Evolutionary conservation across 2,113 vertebrate species (phyloP).

Genomic region (Vimba vimba): DNA sequence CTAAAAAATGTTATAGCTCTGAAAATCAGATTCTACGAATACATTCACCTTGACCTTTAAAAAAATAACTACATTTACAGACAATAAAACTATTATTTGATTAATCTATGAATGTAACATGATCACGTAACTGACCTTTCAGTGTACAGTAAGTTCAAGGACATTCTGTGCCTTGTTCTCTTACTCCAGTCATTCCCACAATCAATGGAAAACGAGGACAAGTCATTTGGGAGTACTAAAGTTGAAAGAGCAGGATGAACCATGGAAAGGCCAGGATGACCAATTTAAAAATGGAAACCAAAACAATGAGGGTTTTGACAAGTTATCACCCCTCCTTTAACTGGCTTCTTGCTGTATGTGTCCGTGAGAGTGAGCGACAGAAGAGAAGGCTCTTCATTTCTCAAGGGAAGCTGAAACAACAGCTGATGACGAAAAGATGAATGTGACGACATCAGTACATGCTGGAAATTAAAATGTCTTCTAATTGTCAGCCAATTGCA

Average conservation of each 20-base stretch:
- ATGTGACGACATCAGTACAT: not conserved
- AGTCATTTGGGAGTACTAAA: slow-evolving; percentile 5
- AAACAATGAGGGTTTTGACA: slow-evolving; percentile 17
- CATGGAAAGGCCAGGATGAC: slow-evolving; percentile 14
- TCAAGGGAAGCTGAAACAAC: not conserved
- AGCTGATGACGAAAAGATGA: slow-evolving; percentile 1
- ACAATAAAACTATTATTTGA: not conserved
- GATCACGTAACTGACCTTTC: not conserved
- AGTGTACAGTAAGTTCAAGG: not conserved
- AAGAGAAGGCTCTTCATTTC: slow-evolving; percentile 4
- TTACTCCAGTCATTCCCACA: not conserved
- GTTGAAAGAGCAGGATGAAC: not conserved
- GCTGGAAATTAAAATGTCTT: not conserved
- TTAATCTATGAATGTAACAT: slow-evolving; percentile 24
- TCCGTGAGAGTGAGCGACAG: not conserved
- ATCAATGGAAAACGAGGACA: not conserved
- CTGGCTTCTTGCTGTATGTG: not conserved
- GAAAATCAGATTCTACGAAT: not conserved
- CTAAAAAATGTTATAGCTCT: not conserved
- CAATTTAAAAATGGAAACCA: slow-evolving; percentile 21
- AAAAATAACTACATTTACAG: not conserved
- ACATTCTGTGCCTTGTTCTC: not conserved
- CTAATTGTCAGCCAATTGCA: not conserved
- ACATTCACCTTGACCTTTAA: not conserved
- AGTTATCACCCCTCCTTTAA: not conserved